A percentile compares a stretch with the other conserved stretches of the same genome.
Conservation (phyloP, 2,797 vertebrate genomes). For the Loris lydekkerianus region DNA sequence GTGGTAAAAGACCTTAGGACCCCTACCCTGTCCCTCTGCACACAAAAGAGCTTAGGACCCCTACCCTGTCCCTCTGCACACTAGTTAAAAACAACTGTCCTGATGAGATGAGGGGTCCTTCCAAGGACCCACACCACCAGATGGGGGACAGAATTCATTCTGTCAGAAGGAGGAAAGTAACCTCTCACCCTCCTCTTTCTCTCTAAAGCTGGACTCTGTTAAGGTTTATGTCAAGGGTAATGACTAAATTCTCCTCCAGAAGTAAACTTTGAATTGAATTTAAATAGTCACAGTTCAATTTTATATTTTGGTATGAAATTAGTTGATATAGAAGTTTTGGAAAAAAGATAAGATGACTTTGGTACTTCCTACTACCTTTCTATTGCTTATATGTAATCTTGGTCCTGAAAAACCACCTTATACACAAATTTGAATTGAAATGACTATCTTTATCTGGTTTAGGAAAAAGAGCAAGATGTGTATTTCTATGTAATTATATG, state of each 20-base stretch:
- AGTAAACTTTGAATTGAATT: background rate
- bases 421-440: background rate
- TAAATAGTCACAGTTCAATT: conserved; percentile 7
- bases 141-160: background rate
- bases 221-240: background rate
- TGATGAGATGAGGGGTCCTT: background rate
- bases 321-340: background rate
- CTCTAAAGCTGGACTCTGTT: background rate
- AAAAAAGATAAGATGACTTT: background rate
- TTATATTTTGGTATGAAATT: background rate
- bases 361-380: background rate
- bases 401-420: background rate
- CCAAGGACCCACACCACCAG: background rate
- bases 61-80: background rate
- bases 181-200: background rate
- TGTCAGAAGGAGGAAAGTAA: background rate
- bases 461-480: background rate
- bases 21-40: background rate
- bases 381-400: background rate
- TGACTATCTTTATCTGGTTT: background rate
- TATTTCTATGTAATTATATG: background rate
- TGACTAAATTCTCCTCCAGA: background rate
- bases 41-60: background rate
- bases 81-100: background rate
- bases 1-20: background rate